Percentiles rank a stretch among this genome's conserved stretches.
These are phyloP conservation scores for Endotricha flammealis DNA, from an alignment of 2,888 invertebrate species.

Conservation along the genomic window DNA sequence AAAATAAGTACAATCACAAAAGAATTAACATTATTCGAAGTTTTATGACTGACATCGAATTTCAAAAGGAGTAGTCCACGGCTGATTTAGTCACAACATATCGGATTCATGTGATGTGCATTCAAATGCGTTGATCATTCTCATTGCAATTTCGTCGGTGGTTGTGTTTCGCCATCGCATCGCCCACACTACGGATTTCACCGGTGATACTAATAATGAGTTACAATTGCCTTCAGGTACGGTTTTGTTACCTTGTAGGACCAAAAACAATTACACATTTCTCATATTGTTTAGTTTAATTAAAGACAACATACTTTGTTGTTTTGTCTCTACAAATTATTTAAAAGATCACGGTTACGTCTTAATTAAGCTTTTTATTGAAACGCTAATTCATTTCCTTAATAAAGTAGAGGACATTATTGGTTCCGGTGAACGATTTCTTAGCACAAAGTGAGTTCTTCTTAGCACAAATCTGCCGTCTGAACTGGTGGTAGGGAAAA, in stretches of 20 bases:
- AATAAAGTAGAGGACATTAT: conserved; percentile 38
- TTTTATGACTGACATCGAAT: conserved; percentile 11
- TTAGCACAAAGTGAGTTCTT: too few relatives aligned
- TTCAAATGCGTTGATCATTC: conserved; percentile 45
- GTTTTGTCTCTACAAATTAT: not conserved
- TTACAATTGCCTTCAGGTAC: conserved; percentile 46
- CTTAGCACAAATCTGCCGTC: too few relatives aligned
- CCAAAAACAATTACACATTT: too few relatives aligned
- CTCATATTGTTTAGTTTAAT: too few relatives aligned
- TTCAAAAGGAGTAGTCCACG: conserved; percentile 11
- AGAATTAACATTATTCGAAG: too few relatives aligned
- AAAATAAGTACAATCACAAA: too few relatives aligned
- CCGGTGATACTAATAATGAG: conserved; percentile 62
- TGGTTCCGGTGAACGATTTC: conserved; percentile 41
- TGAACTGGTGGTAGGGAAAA: too few relatives aligned
- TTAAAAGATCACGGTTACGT: conserved; percentile 24
- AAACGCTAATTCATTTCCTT: conserved; percentile 36
- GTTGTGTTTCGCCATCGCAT: conserved; percentile 48
- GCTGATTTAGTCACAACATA: conserved; percentile 15
- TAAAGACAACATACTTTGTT: too few relatives aligned
- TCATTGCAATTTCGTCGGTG: conserved; percentile 45
- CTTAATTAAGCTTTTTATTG: conserved; percentile 32
- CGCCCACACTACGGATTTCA: conserved; percentile 65
- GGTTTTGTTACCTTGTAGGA: conserved; percentile 38
- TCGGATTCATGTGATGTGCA: conserved; percentile 33